These are phyloP conservation scores for Lanius collurio DNA, from an alignment of 2,113 vertebrate genomes.

Conservation along the genomic window DNA sequence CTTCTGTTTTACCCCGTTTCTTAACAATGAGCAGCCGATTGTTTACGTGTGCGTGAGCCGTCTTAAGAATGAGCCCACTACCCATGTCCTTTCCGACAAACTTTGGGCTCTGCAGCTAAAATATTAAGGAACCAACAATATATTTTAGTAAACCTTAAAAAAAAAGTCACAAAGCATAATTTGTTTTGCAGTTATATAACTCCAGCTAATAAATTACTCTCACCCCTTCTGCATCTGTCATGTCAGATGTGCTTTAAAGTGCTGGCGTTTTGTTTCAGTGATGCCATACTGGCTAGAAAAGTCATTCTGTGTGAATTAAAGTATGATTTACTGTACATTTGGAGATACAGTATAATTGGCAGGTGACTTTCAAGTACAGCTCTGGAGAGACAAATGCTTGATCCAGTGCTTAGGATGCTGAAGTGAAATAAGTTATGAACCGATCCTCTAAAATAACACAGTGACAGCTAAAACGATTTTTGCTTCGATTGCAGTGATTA, in stretches of 20 bases:
- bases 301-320: background rate
- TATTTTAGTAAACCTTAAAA: background rate
- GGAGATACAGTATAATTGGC: accelerated
- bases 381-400: background rate
- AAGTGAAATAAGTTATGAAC: background rate
- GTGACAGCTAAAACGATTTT: background rate
- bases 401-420: background rate
- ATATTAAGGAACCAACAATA: accelerated
- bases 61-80: background rate
- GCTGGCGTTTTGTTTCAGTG: background rate
- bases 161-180: accelerated
- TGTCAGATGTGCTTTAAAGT: background rate
- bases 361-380: background rate
- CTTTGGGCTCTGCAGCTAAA: background rate
- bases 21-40: background rate
- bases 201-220: background rate
- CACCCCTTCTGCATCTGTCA: background rate
- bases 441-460: background rate
- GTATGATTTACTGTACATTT: background rate
- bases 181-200: background rate
- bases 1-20: accelerated
- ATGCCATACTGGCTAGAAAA: background rate
- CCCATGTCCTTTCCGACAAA: background rate
- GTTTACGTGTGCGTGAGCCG: background rate
- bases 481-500: background rate